Percentiles rank a stretch among this genome's conserved stretches.
These are phyloP conservation scores for Spicauda simplicius DNA, from an alignment of 2,888 invertebrate genomes.

Conservation along the genomic window DNA sequence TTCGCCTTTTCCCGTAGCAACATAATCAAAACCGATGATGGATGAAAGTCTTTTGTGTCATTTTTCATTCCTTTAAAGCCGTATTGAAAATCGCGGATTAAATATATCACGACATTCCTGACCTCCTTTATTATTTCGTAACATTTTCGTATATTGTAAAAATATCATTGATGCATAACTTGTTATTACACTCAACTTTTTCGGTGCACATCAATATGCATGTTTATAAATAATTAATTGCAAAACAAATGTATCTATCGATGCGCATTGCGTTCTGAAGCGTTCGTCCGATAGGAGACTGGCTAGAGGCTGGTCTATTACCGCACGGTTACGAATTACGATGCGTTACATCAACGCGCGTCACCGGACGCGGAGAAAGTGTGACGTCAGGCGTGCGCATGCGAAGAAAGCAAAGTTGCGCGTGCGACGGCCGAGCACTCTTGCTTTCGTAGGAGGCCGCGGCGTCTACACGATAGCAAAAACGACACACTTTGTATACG, in stretches of 20 bases:
- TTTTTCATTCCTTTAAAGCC: too few relatives aligned
- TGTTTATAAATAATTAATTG: too few relatives aligned
- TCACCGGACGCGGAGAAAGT: constrained; percentile 76
- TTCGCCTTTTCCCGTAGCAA: too few relatives aligned
- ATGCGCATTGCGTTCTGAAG: background rate
- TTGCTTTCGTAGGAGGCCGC: constrained; percentile 79
- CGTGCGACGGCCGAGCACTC: constrained; percentile 63
- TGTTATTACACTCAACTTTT: background rate
- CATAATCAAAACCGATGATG: too few relatives aligned
- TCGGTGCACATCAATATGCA: background rate
- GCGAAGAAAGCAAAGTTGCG: constrained; percentile 80
- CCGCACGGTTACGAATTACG: constrained; percentile 57
- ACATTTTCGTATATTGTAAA: background rate
- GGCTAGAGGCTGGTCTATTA: constrained; percentile 52
- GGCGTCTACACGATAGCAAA: constrained; percentile 79
- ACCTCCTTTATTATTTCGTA: constrained; percentile 3
- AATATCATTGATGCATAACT: background rate
- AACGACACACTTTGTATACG: constrained; percentile 66
- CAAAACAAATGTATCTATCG: background rate
- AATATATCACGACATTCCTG: background rate
- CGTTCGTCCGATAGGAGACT: constrained; percentile 32
- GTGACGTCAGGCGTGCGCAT: constrained; percentile 74
- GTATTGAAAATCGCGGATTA: background rate
- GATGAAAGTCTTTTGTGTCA: too few relatives aligned
- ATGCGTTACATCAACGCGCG: constrained; percentile 71